Evolutionary conservation across 2,797 vertebrate species (phyloP).

Genomic region (Gymnopithys bicolor): DNA sequence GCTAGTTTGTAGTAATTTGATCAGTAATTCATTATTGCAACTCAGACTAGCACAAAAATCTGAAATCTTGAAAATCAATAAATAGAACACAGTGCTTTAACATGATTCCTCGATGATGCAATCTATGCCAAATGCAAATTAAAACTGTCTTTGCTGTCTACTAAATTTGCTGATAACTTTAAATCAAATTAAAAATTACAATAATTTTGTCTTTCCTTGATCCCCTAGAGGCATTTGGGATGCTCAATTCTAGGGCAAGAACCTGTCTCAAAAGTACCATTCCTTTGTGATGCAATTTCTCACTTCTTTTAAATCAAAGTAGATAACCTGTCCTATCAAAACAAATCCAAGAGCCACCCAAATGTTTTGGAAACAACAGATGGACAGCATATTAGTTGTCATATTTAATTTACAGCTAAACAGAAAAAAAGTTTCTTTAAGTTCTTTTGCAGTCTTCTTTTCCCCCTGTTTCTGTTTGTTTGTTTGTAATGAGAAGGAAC

Average conservation of each 20-base stretch:
- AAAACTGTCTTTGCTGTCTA: neutral
- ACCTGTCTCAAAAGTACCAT: neutral
- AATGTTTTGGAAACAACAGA: neutral
- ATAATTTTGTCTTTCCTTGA: neutral
- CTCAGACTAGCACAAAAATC: neutral
- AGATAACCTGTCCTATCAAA: neutral
- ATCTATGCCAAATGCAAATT: neutral
- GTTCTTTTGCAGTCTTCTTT: neutral
- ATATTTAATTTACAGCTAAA: neutral
- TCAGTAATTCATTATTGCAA: neutral
- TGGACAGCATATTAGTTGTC: neutral
- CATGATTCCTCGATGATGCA: neutral
- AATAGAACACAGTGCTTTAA: neutral
- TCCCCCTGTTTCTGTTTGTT: neutral
- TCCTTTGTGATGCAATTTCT: neutral
- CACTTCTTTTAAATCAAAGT: neutral
- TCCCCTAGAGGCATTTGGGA: neutral
- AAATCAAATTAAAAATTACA: neutral
- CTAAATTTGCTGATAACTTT: neutral
- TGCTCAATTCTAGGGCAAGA: neutral
- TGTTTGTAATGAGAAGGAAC: neutral
- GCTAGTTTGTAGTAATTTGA: neutral
- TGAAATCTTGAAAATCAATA: neutral
- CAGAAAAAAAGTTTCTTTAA: neutral
- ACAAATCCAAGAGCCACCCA: neutral